These are phyloP conservation scores for Bubo bubo DNA, from an alignment of 2,113 vertebrate species.

Conservation along the genomic window DNA sequence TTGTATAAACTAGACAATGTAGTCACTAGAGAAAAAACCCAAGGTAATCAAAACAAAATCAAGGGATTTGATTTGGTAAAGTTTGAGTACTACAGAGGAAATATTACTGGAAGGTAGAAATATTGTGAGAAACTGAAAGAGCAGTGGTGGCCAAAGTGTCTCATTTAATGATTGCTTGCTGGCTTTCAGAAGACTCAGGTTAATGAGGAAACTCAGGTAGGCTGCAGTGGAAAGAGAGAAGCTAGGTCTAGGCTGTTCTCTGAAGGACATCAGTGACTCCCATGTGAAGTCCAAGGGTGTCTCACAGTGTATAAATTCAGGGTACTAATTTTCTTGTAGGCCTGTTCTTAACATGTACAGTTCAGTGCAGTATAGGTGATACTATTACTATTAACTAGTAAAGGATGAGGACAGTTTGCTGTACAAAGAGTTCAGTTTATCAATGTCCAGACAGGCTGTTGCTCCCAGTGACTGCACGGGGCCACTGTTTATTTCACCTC, in stretches of 20 bases:
- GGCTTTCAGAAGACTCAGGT: background rate
- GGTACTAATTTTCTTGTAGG: background rate
- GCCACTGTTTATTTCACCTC: background rate
- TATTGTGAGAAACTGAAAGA: background rate
- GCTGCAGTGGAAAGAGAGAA: background rate
- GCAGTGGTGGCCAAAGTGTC: rapidly evolving
- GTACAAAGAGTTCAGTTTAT: background rate
- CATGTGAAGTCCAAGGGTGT: background rate
- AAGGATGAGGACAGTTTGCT: background rate
- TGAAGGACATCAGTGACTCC: background rate
- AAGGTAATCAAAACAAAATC: background rate
- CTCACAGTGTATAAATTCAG: background rate
- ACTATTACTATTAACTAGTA: background rate
- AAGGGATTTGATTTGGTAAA: background rate
- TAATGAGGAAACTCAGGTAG: background rate
- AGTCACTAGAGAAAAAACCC: background rate
- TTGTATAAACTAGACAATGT: background rate
- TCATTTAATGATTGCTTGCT: background rate
- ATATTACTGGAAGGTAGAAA: background rate
- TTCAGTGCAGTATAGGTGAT: background rate
- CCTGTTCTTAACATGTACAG: background rate
- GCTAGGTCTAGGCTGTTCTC: background rate
- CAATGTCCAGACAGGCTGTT: background rate
- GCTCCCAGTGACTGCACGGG: background rate
- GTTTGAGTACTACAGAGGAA: background rate